Percentiles rank a stretch among this genome's conserved stretches.
Evolutionary conservation across 2,888 invertebrate species (phyloP).

Genomic region (Troides oblongomaculatus): DNA sequence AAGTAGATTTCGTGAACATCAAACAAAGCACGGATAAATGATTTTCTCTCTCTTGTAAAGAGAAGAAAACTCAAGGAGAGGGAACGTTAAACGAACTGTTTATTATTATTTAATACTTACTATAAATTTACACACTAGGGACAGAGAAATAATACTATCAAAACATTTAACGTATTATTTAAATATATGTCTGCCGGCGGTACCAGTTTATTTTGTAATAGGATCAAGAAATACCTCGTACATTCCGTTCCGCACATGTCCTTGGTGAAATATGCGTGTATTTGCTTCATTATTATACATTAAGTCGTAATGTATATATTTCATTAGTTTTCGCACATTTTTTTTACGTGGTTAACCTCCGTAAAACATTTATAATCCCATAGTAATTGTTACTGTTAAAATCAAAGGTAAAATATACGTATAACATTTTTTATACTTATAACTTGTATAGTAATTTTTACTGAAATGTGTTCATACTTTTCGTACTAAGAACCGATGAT

Average conservation of each 20-base stretch:
- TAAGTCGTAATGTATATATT: not conserved
- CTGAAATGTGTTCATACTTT: not conserved
- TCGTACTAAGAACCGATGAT: not conserved
- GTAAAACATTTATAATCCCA: not conserved
- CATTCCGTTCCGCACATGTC: constrained; percentile 2
- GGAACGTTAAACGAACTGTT: not conserved
- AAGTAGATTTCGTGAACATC: no score
- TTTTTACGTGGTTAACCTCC: not conserved
- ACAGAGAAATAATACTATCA: constrained; percentile 2
- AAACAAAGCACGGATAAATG: no score
- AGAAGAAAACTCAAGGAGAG: no score
- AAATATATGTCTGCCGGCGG: constrained; percentile 2
- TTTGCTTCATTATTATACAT: constrained; percentile 2
- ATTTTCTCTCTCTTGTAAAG: no score
- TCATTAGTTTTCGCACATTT: not conserved
- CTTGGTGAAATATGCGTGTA: constrained; percentile 1
- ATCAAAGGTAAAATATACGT: no score
- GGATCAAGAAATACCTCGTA: constrained; percentile 12
- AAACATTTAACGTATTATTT: constrained; percentile 8
- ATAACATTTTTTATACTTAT: no score
- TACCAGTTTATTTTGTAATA: constrained; percentile 21
- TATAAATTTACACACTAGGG: constrained; percentile 6
- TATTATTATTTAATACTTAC: not conserved
- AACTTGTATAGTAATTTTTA: not conserved
- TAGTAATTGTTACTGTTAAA: no score